Evolutionary conservation across 2,888 invertebrate species (phyloP).

Genomic region (Tetrapedia diversipes): DNA sequence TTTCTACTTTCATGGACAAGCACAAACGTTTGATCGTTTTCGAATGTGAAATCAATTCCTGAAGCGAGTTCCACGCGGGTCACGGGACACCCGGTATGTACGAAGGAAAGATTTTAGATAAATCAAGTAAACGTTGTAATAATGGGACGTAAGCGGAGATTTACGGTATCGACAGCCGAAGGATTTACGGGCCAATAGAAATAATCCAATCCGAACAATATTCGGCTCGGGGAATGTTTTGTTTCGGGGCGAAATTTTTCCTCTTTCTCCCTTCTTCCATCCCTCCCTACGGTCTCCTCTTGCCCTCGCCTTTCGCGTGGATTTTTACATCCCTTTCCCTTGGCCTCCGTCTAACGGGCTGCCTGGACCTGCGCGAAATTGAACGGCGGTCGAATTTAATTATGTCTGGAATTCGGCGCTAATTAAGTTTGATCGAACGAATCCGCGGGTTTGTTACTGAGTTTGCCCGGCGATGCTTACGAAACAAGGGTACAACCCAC

Average conservation of each 20-base stretch:
- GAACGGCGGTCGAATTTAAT: conserved; percentile 78
- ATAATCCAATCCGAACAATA: conserved; percentile 61
- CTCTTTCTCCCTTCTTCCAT: neutral
- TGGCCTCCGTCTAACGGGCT: conserved; percentile 50
- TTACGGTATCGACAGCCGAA: conserved; percentile 24
- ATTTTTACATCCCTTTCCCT: conserved; percentile 47
- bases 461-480: conserved; percentile 76
- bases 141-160: conserved; percentile 44
- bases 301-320: conserved; percentile 11
- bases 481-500: conserved; percentile 75
- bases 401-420: conserved; percentile 80
- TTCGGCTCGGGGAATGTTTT: conserved; percentile 53
- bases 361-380: conserved; percentile 68
- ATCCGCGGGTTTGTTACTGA: conserved; percentile 78
- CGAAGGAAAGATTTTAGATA: conserved; percentile 39
- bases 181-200: conserved; percentile 56
- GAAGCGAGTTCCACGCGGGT: no score
- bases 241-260: conserved; percentile 32
- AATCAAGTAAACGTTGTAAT: conserved; percentile 48
- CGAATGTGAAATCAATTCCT: no score
- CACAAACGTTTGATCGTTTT: no score
- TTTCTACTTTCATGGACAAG: no score
- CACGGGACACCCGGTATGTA: no score
- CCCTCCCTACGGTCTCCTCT: no score
- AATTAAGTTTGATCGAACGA: conserved; percentile 82